Evolutionary conservation across 2,797 vertebrate genomes (phyloP).

Genomic region (Austrolebias charrua): DNA sequence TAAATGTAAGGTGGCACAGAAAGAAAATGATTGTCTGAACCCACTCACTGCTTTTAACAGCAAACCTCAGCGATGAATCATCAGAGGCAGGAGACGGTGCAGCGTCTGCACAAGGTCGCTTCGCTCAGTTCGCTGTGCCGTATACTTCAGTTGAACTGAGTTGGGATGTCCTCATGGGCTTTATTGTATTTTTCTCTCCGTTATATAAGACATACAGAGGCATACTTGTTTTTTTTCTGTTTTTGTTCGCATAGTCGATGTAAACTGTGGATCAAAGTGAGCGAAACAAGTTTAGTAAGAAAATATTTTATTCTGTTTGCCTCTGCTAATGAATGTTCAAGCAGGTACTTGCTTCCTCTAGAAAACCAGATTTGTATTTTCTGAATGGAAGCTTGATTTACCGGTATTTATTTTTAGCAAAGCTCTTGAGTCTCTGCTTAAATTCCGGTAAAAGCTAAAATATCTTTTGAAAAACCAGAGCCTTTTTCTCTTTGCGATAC

Average conservation of each 20-base stretch:
- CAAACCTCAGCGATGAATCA: conserved; percentile 45
- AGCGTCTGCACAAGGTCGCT: conserved; percentile 26
- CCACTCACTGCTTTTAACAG: conserved; percentile 46
- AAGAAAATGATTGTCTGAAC: conserved; percentile 22
- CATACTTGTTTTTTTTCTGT: conserved; percentile 7
- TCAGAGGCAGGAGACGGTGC: conserved; percentile 28
- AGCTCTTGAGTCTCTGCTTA: too few relatives aligned
- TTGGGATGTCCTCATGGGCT: conserved; percentile 21
- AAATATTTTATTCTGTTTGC: not conserved
- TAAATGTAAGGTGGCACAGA: conserved; percentile 19
- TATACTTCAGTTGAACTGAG: conserved; percentile 18
- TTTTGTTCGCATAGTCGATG: conserved; percentile 12
- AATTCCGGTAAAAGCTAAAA: too few relatives aligned
- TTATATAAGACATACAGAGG: conserved; percentile 52
- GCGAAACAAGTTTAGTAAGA: conserved; percentile 6
- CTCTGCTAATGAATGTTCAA: not conserved
- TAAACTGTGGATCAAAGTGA: conserved; percentile 4
- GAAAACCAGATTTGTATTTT: not conserved
- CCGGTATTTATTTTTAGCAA: too few relatives aligned
- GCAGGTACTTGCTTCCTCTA: too few relatives aligned
- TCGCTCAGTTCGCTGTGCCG: conserved; percentile 12
- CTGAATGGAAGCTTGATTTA: not conserved
- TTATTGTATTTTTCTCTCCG: conserved; percentile 41
- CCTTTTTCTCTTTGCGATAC: too few relatives aligned
- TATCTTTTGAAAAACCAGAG: too few relatives aligned